Conservation (phyloP, 2,888 invertebrate genomes). For the Prenolepis imparis region DNA sequence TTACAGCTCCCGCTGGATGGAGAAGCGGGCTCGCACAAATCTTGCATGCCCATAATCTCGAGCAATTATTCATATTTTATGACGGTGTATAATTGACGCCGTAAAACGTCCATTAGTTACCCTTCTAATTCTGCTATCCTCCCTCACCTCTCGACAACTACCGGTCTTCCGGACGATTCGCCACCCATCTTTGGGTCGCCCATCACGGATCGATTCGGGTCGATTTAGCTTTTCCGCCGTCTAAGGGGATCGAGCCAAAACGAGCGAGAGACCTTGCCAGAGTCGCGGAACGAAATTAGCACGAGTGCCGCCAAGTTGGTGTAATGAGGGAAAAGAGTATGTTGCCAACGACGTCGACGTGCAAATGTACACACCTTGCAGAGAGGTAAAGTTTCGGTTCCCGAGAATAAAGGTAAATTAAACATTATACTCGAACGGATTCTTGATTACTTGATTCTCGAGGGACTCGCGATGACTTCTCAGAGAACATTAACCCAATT, state of each 20-base stretch:
- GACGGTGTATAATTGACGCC: slow-evolving; percentile 82
- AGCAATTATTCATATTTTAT: slow-evolving; percentile 83
- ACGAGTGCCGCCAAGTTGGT: slow-evolving; percentile 19
- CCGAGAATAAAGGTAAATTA: slow-evolving; percentile 28
- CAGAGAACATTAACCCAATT: slow-evolving; percentile 41
- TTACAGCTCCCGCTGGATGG: slow-evolving; percentile 61
- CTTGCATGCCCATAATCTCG: slow-evolving; percentile 78
- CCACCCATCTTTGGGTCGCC: neutral
- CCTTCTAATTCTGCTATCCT: slow-evolving; percentile 69
- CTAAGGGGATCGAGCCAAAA: slow-evolving; percentile 28
- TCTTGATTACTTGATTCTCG: slow-evolving; percentile 45
- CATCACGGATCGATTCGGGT: slow-evolving; percentile 62
- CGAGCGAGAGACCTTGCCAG: slow-evolving; percentile 12
- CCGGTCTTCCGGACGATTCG: slow-evolving; percentile 60
- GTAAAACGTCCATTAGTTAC: slow-evolving; percentile 83
- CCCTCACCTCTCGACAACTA: slow-evolving; percentile 14
- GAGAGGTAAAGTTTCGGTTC: slow-evolving; percentile 33
- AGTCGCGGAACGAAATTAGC: slow-evolving; percentile 56
- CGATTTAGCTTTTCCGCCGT: slow-evolving; percentile 50
- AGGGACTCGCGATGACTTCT: slow-evolving; percentile 9
- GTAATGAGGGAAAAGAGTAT: slow-evolving; percentile 27
- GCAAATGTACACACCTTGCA: slow-evolving; percentile 23
- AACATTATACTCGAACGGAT: slow-evolving; percentile 31
- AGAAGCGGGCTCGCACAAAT: slow-evolving; percentile 71
- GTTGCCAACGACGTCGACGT: slow-evolving; percentile 1